Evolutionary conservation across 1,140 invertebrate genomes (phyloP).

Genomic region (Drosophila rufa): DNA sequence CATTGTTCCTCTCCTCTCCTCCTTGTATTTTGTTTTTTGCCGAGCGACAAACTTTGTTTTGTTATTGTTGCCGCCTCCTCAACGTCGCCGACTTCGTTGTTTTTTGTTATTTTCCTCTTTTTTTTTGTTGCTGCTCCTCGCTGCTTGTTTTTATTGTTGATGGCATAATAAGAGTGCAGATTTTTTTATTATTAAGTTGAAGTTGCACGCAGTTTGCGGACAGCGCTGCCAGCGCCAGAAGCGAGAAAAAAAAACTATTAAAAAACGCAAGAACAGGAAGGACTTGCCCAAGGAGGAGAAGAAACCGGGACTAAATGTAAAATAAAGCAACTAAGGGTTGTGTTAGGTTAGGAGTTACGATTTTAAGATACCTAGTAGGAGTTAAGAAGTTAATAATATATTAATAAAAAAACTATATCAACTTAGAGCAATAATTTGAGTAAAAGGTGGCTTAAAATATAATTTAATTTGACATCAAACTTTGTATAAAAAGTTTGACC

Average conservation of each 20-base stretch:
- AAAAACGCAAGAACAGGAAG: constrained; percentile 20
- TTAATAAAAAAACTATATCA: no score
- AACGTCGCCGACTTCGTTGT: constrained; percentile 20
- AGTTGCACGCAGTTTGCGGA: constrained; percentile 71
- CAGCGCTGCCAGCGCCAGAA: constrained; percentile 45
- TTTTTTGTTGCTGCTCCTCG: constrained; percentile 31
- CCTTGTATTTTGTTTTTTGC: constrained; percentile 16
- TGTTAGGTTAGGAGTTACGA: neutral
- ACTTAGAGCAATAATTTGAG: no score
- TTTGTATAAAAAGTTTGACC: no score
- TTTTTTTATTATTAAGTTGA: constrained; percentile 76
- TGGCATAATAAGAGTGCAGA: constrained; percentile 78
- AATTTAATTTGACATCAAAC: no score
- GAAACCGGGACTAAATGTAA: constrained; percentile 37
- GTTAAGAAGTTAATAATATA: neutral
- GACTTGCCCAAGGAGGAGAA: constrained; percentile 10
- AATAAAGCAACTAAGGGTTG: constrained; percentile 45
- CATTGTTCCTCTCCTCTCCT: constrained; percentile 25
- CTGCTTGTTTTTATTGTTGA: constrained; percentile 75
- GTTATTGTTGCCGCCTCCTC: constrained; percentile 44
- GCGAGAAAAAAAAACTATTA: constrained; percentile 23
- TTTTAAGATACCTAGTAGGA: neutral
- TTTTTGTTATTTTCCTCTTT: constrained; percentile 13
- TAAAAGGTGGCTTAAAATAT: no score
- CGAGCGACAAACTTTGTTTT: constrained; percentile 65